phyloP scores from a whole-genome alignment of 2,797 vertebrate species.

The Mastacembelus armatus region DNA sequence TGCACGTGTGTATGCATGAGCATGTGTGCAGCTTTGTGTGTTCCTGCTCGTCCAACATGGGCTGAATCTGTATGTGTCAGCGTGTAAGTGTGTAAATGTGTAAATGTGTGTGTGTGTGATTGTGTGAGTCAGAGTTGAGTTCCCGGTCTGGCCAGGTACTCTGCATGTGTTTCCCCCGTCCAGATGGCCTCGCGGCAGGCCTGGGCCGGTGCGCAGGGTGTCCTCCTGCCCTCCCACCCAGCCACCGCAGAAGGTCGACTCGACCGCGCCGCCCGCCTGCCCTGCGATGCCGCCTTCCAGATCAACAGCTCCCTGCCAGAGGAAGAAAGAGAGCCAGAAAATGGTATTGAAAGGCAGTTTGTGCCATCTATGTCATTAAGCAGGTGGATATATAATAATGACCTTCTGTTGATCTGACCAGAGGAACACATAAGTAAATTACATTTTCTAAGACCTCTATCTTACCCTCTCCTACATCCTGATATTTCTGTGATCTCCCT shows the following conservation, averaged over 20 bases:
- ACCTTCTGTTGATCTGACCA: slow-evolving; percentile 35
- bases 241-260: slow-evolving; percentile 85
- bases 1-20: not conserved
- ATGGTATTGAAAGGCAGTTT: slow-evolving; percentile 41
- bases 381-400: slow-evolving; percentile 38
- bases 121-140: slow-evolving; percentile 70
- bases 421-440: not conserved
- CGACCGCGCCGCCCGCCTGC: slow-evolving; percentile 75
- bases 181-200: slow-evolving; percentile 87
- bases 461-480: not conserved
- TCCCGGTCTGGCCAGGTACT: slow-evolving; percentile 83
- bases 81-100: slow-evolving; percentile 47
- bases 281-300: slow-evolving; percentile 59
- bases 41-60: slow-evolving; percentile 32
- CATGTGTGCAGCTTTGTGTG: slow-evolving; percentile 4
- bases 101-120: slow-evolving; percentile 36
- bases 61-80: slow-evolving; percentile 32
- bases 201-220: slow-evolving; percentile 78
- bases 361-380: slow-evolving; percentile 46
- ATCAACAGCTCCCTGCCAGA: slow-evolving; percentile 60
- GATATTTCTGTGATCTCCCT: not conserved
- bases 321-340: slow-evolving; percentile 49
- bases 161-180: slow-evolving; percentile 85
- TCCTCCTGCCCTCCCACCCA: slow-evolving; percentile 83
- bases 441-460: not conserved